Percentiles rank a stretch among this genome's conserved stretches.
These are phyloP conservation scores for Choristoneura rosaceana DNA, from an alignment of 2,888 invertebrate species.

Conservation along the genomic window DNA sequence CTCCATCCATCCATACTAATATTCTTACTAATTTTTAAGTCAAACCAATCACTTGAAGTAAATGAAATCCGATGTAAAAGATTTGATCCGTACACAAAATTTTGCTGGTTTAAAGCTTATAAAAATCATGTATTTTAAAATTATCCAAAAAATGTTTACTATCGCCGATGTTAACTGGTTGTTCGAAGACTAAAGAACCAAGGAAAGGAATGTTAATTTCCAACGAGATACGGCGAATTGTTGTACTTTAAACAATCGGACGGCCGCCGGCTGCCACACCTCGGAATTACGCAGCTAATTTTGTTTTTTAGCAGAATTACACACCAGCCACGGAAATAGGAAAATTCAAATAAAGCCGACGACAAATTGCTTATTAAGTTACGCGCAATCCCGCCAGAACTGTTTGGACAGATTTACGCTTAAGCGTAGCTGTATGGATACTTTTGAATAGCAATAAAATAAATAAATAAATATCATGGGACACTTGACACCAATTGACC, in stretches of 20 bases:
- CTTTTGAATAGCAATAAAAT: no score
- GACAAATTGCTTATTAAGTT: constrained; percentile 15
- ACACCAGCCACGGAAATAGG: not conserved
- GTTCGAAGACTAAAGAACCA: not conserved
- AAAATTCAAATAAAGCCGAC: constrained; percentile 11
- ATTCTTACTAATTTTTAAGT: no score
- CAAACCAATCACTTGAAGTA: no score
- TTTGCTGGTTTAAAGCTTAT: no score
- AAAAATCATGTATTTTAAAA: no score
- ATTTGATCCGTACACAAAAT: no score
- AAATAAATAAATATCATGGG: no score
- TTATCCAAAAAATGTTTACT: no score
- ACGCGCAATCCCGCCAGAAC: not conserved
- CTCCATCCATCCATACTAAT: no score
- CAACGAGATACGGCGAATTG: not conserved
- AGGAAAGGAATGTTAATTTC: not conserved
- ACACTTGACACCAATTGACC: no score
- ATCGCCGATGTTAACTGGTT: not conserved
- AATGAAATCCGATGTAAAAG: no score
- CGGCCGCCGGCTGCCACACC: constrained; percentile 7
- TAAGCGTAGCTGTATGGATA: no score
- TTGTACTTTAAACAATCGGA: not conserved
- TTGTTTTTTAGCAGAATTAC: constrained; percentile 12
- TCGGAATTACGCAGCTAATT: constrained; percentile 10
- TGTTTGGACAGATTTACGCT: not conserved